Evolutionary conservation across 2,888 invertebrate genomes (phyloP).

Genomic region (Liopterus haemorrhoidalis): DNA sequence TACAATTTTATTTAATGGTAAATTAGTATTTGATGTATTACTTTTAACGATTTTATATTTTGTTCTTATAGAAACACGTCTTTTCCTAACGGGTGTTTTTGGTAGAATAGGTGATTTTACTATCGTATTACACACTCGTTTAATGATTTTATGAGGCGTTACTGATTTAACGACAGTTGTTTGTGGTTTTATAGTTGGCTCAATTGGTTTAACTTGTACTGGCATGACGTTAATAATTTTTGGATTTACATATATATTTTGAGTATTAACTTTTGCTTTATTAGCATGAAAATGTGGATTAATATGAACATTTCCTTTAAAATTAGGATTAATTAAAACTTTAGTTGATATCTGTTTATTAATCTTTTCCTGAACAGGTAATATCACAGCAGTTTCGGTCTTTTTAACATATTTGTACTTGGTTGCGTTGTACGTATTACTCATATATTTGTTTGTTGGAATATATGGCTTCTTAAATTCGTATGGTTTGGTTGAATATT

Average conservation of each 20-base stretch:
- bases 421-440: background rate
- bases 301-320: constrained; percentile 34
- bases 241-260: constrained; percentile 46
- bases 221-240: constrained; percentile 11
- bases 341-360: constrained; percentile 27
- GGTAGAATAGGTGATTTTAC: background rate
- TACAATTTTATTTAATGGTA: background rate
- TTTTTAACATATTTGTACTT: constrained; percentile 19
- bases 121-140: background rate
- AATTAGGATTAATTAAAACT: constrained; percentile 43
- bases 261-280: constrained; percentile 17
- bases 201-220: background rate
- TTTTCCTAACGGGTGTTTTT: background rate
- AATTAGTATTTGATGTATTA: constrained; percentile 5
- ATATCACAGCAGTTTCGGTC: constrained; percentile 10
- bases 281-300: constrained; percentile 37
- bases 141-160: constrained; percentile 21
- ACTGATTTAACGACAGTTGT: background rate
- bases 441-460: background rate
- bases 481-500: no score
- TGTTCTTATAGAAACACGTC: constrained; percentile 14
- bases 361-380: constrained; percentile 5
- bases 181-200: constrained; percentile 3
- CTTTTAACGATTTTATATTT: constrained; percentile 22
- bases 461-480: no score